These are phyloP conservation scores for Drosophila rhopaloa DNA, from an alignment of 1,140 invertebrate species.

Conservation along the genomic window DNA sequence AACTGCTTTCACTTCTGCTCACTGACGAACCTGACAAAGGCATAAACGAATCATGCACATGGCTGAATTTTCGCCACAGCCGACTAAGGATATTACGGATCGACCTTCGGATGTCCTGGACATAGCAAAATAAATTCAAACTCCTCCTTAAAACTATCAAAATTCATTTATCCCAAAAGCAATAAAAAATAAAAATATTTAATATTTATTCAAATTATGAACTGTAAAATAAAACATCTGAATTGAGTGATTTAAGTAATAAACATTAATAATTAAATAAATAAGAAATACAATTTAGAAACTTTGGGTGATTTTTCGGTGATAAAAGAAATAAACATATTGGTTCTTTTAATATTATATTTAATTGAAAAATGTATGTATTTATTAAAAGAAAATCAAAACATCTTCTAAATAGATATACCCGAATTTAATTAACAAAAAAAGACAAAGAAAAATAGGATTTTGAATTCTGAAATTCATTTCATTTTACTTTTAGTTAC, in stretches of 20 bases:
- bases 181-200: no score
- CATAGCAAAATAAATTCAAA: neutral
- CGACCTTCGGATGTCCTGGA: constrained; percentile 19
- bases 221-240: no score
- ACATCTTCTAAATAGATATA: neutral
- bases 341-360: no score
- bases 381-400: neutral
- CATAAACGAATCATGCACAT: constrained; percentile 84
- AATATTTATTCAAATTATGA: no score
- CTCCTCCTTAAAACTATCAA: neutral
- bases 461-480: neutral
- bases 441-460: neutral
- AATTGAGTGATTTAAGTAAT: no score
- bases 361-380: no score
- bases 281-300: no score
- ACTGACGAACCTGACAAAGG: constrained; percentile 81
- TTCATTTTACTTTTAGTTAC: neutral
- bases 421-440: neutral
- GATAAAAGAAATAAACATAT: no score
- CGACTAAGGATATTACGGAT: constrained; percentile 23
- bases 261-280: neutral
- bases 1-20: constrained; percentile 26
- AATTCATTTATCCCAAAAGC: neutral
- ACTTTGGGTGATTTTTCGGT: no score
- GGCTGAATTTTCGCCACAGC: constrained; percentile 65